phyloP scores from a whole-genome alignment of 2,113 vertebrate species.

The Microtus montanus region DNA sequence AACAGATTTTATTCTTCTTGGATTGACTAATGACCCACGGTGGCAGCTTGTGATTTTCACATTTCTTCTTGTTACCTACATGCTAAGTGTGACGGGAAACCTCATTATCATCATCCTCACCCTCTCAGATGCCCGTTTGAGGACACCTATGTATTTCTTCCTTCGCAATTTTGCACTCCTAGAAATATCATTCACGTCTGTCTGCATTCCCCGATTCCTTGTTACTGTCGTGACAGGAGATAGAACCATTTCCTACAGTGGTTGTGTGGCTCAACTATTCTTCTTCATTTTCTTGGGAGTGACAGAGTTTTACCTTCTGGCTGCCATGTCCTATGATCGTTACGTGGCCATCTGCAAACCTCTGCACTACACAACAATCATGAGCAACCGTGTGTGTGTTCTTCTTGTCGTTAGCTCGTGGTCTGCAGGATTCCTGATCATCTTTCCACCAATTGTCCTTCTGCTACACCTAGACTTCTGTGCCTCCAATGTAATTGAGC shows the following conservation, averaged over 20 bases:
- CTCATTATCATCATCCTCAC: constrained; percentile 71
- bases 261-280: constrained; percentile 70
- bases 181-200: constrained; percentile 74
- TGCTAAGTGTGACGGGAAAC: constrained; percentile 71
- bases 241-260: constrained; percentile 68
- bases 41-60: constrained; percentile 64
- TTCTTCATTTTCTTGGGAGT: constrained; percentile 75
- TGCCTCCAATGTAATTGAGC: constrained; percentile 73
- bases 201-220: constrained; percentile 75
- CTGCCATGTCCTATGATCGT: constrained; percentile 79
- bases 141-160: constrained; percentile 76
- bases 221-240: constrained; percentile 54
- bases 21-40: constrained; percentile 62
- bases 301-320: constrained; percentile 76
- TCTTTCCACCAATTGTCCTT: constrained; percentile 60
- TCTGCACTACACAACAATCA: constrained; percentile 73
- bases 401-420: constrained; percentile 72
- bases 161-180: constrained; percentile 73
- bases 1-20: constrained; percentile 73
- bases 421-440: constrained; percentile 63
- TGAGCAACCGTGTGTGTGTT: constrained; percentile 61
- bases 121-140: constrained; percentile 56
- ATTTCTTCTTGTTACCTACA: constrained; percentile 70
- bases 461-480: constrained; percentile 71
- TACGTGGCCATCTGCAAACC: constrained; percentile 79